phyloP scores from a whole-genome alignment of 2,888 invertebrate genomes.

The Galeopsomyia nigrocyanea region DNA sequence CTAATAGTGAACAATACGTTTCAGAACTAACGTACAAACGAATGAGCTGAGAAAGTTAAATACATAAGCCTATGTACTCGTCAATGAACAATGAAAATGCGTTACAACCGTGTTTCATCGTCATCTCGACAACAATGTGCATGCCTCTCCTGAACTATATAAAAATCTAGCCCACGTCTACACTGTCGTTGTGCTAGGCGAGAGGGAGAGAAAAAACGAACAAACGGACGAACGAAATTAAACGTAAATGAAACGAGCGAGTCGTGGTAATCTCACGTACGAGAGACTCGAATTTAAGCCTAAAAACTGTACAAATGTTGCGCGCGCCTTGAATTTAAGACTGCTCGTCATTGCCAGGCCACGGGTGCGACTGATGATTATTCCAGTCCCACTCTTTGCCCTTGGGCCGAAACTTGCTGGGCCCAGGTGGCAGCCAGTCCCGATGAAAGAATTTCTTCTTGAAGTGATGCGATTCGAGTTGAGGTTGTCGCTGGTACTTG shows the following conservation, averaged over 20 bases:
- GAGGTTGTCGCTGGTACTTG: constrained; percentile 68
- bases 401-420: constrained; percentile 79
- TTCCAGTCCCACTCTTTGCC: constrained; percentile 82
- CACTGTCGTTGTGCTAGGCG: too few relatives aligned
- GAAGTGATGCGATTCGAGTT: constrained; percentile 75
- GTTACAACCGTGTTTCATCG: too few relatives aligned
- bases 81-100: too few relatives aligned
- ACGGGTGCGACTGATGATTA: constrained; percentile 66
- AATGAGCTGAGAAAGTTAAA: too few relatives aligned
- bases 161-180: constrained; percentile 6
- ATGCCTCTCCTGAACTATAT: too few relatives aligned
- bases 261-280: constrained; percentile 23
- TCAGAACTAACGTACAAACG: too few relatives aligned
- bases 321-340: constrained; percentile 54
- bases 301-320: constrained; percentile 37
- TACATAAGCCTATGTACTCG: too few relatives aligned
- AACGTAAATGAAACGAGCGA: constrained; percentile 33
- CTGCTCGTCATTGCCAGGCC: constrained; percentile 65
- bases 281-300: constrained; percentile 12
- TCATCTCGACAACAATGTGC: too few relatives aligned
- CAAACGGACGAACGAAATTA: constrained; percentile 4
- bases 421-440: constrained; percentile 66
- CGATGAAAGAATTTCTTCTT: constrained; percentile 88
- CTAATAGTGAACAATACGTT: constrained; percentile 1
- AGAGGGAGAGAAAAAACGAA: too few relatives aligned